A percentile compares a stretch with the other conserved stretches of the same genome.
phyloP scores from a whole-genome alignment of 2,888 invertebrate genomes.

The Cerastoderma edule region DNA sequence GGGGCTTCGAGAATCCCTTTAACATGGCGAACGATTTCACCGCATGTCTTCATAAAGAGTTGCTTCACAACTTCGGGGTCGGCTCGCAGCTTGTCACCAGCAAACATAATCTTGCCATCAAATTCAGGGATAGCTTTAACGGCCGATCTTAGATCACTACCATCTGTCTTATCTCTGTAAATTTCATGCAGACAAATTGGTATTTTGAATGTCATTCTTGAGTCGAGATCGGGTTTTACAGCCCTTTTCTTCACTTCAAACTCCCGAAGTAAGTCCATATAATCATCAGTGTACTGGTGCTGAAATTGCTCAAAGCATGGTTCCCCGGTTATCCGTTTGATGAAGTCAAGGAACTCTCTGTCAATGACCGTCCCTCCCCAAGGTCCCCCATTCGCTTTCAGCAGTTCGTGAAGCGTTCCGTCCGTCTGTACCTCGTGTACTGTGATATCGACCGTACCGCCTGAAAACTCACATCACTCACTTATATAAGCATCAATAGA shows the following conservation, averaged over 20 bases:
- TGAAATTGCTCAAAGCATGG: conserved; percentile 27
- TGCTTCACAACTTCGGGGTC: conserved; percentile 30
- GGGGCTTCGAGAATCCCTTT: conserved; percentile 15
- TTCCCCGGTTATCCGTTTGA: conserved; percentile 21
- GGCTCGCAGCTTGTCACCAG: conserved; percentile 39
- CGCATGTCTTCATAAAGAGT: conserved; percentile 15
- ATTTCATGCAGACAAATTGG: conserved; percentile 36
- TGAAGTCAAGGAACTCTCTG: conserved; percentile 34
- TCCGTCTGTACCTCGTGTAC: conserved; percentile 34
- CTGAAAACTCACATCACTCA: too few species aligned
- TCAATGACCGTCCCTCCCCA: conserved; percentile 47
- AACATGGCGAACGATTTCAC: conserved; percentile 21
- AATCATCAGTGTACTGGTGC: conserved; percentile 28
- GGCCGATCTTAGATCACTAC: conserved; percentile 27
- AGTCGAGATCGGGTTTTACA: conserved; percentile 30
- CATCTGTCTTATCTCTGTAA: conserved; percentile 33
- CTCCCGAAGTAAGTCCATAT: conserved; percentile 37
- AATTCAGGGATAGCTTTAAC: conserved; percentile 12
- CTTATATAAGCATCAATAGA: too few species aligned
- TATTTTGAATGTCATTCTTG: conserved; percentile 40
- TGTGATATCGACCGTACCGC: conserved; percentile 43
- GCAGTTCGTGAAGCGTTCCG: conserved; percentile 31
- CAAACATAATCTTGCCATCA: conserved; percentile 28
- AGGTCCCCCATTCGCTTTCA: conserved; percentile 39
- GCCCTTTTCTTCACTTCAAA: conserved; percentile 43